Percentiles rank a stretch among this genome's conserved stretches.
phyloP scores from a whole-genome alignment of 2,888 invertebrate species.

The Sinelater perroti region DNA sequence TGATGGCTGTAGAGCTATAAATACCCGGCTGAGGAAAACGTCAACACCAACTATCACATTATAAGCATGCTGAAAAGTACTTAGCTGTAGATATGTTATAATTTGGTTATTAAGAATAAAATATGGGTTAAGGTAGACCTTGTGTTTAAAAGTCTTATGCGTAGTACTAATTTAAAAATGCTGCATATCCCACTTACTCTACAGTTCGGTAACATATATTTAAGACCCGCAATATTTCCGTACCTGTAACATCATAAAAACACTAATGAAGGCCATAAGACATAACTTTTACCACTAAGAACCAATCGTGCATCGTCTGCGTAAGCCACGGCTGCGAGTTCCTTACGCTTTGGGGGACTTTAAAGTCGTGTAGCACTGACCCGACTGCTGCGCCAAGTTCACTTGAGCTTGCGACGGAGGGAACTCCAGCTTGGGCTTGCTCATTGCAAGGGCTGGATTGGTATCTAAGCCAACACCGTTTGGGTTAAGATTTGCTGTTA shows the following conservation, averaged over 20 bases:
- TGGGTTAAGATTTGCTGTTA: slow-evolving; percentile 72
- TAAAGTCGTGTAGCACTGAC: slow-evolving; percentile 53
- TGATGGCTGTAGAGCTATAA: too few species aligned
- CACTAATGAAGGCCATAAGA: slow-evolving; percentile 30
- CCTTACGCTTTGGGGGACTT: slow-evolving; percentile 40
- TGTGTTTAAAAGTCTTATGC: slow-evolving; percentile 7
- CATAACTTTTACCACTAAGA: slow-evolving; percentile 22
- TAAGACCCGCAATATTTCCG: slow-evolving; percentile 10
- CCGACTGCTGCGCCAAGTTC: slow-evolving; percentile 53
- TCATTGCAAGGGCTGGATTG: slow-evolving; percentile 68
- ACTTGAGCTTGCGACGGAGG: slow-evolving; percentile 57
- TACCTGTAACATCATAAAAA: slow-evolving; percentile 16
- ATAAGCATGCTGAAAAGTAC: slow-evolving; percentile 19
- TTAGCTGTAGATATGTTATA: slow-evolving; percentile 20
- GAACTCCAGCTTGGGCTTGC: slow-evolving; percentile 65
- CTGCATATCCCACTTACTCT: slow-evolving; percentile 6
- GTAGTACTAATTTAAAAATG: slow-evolving; percentile 16
- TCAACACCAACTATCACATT: slow-evolving; percentile 20
- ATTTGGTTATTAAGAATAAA: slow-evolving; percentile 13
- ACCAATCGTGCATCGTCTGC: slow-evolving; percentile 21
- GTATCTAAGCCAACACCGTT: slow-evolving; percentile 71
- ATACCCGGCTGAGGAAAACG: slow-evolving; percentile 9
- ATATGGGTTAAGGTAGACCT: slow-evolving; percentile 14
- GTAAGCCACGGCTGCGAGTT: background rate
- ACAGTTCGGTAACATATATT: slow-evolving; percentile 4